Evolutionary conservation across 2,797 vertebrate genomes (phyloP).

Genomic region (Notolepis coatsorum): DNA sequence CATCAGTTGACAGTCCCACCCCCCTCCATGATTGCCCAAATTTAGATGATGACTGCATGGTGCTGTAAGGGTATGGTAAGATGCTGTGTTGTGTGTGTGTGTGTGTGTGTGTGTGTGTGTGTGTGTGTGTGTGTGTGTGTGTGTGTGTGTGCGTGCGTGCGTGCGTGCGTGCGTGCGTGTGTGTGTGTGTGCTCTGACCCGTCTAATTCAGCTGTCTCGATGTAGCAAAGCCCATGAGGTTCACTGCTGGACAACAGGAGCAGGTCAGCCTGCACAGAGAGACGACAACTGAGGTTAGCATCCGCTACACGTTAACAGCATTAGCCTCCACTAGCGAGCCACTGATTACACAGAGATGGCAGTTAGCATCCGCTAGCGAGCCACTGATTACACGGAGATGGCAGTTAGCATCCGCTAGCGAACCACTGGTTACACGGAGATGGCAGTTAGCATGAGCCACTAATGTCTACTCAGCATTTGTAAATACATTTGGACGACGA

Average conservation of each 20-base stretch:
- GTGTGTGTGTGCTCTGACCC: slow-evolving; percentile 79
- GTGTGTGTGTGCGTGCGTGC: neutral
- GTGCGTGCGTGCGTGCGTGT: slow-evolving; percentile 1
- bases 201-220: slow-evolving; percentile 96
- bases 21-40: no score
- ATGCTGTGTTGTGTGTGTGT: neutral
- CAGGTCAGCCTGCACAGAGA: slow-evolving; percentile 89
- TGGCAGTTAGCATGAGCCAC: neutral
- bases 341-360: slow-evolving; percentile 9
- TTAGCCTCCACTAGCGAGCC: slow-evolving; percentile 27
- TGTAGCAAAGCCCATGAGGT: slow-evolving; percentile 96
- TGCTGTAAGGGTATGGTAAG: neutral
- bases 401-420: slow-evolving; percentile 18
- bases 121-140: neutral
- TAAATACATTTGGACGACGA: no score
- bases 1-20: no score
- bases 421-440: slow-evolving; percentile 4
- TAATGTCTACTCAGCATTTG: slow-evolving; percentile 11
- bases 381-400: neutral
- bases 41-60: slow-evolving; percentile 28
- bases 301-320: slow-evolving; percentile 22
- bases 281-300: slow-evolving; percentile 34
- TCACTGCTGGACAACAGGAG: slow-evolving; percentile 95
- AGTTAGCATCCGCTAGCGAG: slow-evolving; percentile 12
- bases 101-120: neutral